These are phyloP conservation scores for Zygothrica quintamaculata DNA, from an alignment of 2,888 invertebrate species.

Conservation along the genomic window DNA sequence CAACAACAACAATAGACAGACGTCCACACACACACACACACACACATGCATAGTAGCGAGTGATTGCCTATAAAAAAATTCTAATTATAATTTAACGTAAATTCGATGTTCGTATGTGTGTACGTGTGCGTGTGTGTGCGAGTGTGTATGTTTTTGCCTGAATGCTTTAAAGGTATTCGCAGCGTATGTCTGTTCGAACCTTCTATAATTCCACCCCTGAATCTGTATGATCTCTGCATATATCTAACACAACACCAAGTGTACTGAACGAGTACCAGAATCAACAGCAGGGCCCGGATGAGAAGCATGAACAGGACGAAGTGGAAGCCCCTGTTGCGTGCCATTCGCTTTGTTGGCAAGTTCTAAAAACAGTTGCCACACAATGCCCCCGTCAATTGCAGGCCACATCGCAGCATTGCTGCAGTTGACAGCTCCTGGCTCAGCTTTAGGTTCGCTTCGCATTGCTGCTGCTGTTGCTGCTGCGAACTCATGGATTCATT, in stretches of 20 bases:
- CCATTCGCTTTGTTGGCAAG: constrained; percentile 60
- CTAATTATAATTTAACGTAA: constrained; percentile 81
- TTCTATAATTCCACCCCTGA: constrained; percentile 62
- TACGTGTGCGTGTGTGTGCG: constrained; percentile 7
- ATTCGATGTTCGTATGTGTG: constrained; percentile 59
- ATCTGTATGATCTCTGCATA: constrained; percentile 41
- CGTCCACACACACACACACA: constrained; percentile 31
- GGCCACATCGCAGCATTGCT: constrained; percentile 68
- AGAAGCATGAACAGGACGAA: neutral
- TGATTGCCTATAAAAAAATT: constrained; percentile 82
- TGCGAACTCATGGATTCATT: constrained; percentile 52
- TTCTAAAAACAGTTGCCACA: constrained; percentile 76
- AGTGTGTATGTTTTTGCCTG: constrained; percentile 42
- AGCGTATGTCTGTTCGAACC: constrained; percentile 44
- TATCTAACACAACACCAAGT: neutral
- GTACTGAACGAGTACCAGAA: neutral
- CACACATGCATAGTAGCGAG: constrained; percentile 43
- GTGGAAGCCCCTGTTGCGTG: constrained; percentile 66
- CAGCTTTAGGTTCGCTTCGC: constrained; percentile 25
- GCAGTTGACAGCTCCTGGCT: constrained; percentile 79
- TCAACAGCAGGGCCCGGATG: neutral
- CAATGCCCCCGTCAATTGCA: constrained; percentile 84
- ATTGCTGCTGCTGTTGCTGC: no score
- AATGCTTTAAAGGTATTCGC: constrained; percentile 60
- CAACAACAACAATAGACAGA: constrained; percentile 48